These are phyloP conservation scores for Drosophila guanche DNA, from an alignment of 1,140 invertebrate genomes.

Conservation along the genomic window DNA sequence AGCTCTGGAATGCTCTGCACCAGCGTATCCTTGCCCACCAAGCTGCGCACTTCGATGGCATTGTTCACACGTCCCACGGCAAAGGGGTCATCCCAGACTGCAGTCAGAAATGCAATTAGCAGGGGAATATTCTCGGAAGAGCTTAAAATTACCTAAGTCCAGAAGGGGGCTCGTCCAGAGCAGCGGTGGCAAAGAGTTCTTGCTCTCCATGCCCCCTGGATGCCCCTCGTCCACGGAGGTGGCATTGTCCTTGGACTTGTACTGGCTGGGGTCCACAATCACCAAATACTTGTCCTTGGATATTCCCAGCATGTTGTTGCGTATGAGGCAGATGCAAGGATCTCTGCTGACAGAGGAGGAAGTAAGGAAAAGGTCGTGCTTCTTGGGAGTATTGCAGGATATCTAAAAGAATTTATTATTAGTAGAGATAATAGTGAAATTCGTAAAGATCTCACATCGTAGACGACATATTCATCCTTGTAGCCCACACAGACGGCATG, in stretches of 20 bases:
- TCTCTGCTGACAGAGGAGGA: constrained; percentile 91
- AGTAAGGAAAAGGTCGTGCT: constrained; percentile 89
- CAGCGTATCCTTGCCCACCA: constrained; percentile 88
- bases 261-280: constrained; percentile 68
- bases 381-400: constrained; percentile 57
- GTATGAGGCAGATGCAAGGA: constrained; percentile 89
- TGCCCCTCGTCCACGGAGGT: constrained; percentile 20
- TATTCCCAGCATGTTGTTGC: constrained; percentile 68
- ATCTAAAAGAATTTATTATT: constrained; percentile 41
- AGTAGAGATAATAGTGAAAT: not conserved
- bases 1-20: constrained; percentile 91
- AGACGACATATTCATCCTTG: constrained; percentile 91
- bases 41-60: constrained; percentile 91
- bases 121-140: no score
- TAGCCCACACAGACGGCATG: constrained; percentile 93
- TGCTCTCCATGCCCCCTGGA: constrained; percentile 43
- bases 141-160: constrained; percentile 54
- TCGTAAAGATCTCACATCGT: constrained; percentile 86
- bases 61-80: constrained; percentile 92
- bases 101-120: constrained; percentile 38
- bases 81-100: constrained; percentile 96
- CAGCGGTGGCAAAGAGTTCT: constrained; percentile 51
- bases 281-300: constrained; percentile 77
- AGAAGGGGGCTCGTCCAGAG: constrained; percentile 67
- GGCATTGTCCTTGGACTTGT: constrained; percentile 39